Conservation (phyloP, 92 coral and sea anemone species). For the Nematostella vectensis region DNA sequence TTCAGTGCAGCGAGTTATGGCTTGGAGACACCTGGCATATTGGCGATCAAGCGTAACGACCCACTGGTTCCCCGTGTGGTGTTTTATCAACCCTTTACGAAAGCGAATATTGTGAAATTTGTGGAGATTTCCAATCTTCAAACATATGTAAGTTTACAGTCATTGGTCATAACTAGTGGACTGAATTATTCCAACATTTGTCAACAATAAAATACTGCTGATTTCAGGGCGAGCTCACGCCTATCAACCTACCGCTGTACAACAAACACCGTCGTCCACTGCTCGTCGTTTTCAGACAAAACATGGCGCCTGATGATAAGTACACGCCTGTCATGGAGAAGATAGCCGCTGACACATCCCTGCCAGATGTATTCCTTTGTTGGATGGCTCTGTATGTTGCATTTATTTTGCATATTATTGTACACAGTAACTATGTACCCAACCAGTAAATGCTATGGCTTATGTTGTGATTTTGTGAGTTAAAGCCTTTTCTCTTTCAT, state of each 20-base stretch:
- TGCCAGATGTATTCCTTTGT: constrained; percentile 34
- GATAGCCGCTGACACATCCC: constrained; percentile 34
- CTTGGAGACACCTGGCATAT: constrained; percentile 50
- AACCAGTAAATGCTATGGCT: too few relatives aligned
- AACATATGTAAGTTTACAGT: constrained; percentile 60
- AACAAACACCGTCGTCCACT: constrained; percentile 57
- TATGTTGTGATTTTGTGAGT: too few relatives aligned
- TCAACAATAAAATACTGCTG: too few relatives aligned
- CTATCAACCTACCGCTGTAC: constrained; percentile 81
- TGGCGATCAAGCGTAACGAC: constrained; percentile 72
- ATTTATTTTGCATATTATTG: neutral
- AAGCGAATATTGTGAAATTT: constrained; percentile 53
- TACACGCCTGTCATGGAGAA: constrained; percentile 44
- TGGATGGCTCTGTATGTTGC: constrained; percentile 74
- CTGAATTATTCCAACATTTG: too few relatives aligned
- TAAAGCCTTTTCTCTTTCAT: too few relatives aligned
- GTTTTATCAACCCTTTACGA: constrained; percentile 42
- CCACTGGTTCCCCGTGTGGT: constrained; percentile 40
- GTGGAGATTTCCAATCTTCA: constrained; percentile 60
- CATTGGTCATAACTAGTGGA: too few relatives aligned
- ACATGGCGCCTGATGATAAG: constrained; percentile 29
- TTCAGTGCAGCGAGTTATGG: constrained; percentile 56
- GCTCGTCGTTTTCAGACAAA: constrained; percentile 66
- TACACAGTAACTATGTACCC: too few relatives aligned
- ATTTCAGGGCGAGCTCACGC: constrained; percentile 96